Percentiles rank a stretch among this genome's conserved stretches.
Evolutionary conservation across 1,140 invertebrate genomes (phyloP).

Genomic region (Anastrepha ludens): DNA sequence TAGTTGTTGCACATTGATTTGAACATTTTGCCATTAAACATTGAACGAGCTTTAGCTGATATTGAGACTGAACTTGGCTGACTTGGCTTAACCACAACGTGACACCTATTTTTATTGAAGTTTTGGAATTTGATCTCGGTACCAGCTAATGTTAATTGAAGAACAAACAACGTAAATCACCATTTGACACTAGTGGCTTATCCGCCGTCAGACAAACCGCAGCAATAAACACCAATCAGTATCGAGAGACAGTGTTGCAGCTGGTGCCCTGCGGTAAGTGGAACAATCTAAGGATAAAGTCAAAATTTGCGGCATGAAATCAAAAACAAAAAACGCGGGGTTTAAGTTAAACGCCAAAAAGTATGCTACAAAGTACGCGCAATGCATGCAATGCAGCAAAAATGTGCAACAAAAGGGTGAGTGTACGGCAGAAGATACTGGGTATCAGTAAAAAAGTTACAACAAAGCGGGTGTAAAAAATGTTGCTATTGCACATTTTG

Average conservation of each 20-base stretch:
- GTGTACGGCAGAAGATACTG: not conserved
- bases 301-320: not conserved
- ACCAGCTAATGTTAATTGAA: no score
- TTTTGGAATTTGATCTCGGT: no score
- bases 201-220: conserved; percentile 14
- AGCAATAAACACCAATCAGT: conserved; percentile 27
- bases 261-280: conserved; percentile 21
- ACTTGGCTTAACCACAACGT: no score
- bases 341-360: not conserved
- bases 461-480: not conserved
- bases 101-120: no score
- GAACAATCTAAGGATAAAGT: not conserved
- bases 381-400: not conserved
- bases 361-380: not conserved
- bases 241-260: conserved; percentile 5
- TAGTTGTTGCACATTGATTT: no score
- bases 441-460: not conserved
- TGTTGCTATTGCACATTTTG: conserved; percentile 20
- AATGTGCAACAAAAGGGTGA: not conserved
- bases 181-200: not conserved
- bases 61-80: no score
- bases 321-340: not conserved
- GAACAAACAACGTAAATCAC: no score
- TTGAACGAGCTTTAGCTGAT: no score
- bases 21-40: no score